Evolutionary conservation across 2,888 invertebrate genomes (phyloP), one percentile per base, ranked within the genome.

Genomic region (Pherbina coryleti): DNA sequence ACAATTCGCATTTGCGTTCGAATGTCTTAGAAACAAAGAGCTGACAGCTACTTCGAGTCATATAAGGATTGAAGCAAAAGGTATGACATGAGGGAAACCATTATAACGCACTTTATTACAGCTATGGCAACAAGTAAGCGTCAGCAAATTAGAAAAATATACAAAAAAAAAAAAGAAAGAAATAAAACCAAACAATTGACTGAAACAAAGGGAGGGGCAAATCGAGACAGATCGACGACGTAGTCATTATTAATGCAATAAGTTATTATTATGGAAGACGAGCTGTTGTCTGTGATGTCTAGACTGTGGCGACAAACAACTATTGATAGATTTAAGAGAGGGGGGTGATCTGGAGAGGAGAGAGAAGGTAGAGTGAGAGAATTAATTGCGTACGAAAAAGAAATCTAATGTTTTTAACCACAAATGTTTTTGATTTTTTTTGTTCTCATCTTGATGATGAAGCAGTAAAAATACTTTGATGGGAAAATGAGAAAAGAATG

Each of bases 51-150:
- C 7, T 8, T 66, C 28, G 9, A 66, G 19, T 5, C 19, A 19
- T 66, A 66, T 37, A 44, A 3, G 37, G n/a, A 2, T 0, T 44
- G 2, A 9, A 66, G 34, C 37, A 37, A 34, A 19, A 66, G 7
- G 17, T 17, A 66, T 34, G 34, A 9, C 17, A 34, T 8, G 66
- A 66, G 44, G 19, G 5, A 66, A 5, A 34, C 4, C 44, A 44
- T 28, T 28, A 69, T 51, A 49, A 69, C 22, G 51, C 51, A 49
- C 8, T 55, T 31, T 55, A n/a, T 71, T 55, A 51, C 62, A 60
- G 53, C 74, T 53, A 25, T 62, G 37, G 28, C 64, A 66, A 64
- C 74, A 74, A 64, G 64, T 9, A 8, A 55, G 19, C 55, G 55
- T 22, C 55, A 19, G 19, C n/a, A 69, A 11, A 44, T 11, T n/a